Evolutionary conservation across 2,113 vertebrate genomes (phyloP), one percentile per base, ranked within the genome.

Genomic region (Dasypus novemcinctus): DNA sequence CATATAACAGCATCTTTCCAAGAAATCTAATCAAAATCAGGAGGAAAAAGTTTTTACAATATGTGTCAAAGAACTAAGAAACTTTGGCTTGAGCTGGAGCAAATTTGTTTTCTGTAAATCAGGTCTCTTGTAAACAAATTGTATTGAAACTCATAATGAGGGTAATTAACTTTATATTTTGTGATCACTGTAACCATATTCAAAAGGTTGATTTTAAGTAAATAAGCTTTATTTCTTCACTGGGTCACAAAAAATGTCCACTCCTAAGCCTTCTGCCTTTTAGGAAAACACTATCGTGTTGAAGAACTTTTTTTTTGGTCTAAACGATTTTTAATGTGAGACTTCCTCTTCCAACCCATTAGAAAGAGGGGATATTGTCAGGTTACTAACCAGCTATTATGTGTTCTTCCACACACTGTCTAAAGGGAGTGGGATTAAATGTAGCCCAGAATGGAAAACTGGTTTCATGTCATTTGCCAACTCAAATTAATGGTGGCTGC

Each of bases 21-120:
- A 89, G 57, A 43, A 69, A 75, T 41, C 6, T 81, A 91, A 93
- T 91, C 27, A 85, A 93, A 81, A 85, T 75, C 18, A 78, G 21
- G 41, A 21, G 25, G 23, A 20, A 31, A 71, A 64, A 1, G 1
- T 17, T 81, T 59, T 46, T 71, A 15, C 82, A 41, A 66, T 61
- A 11, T 57, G 59, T 54, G 5, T 6, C 64, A 71, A 86, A 80
- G 17, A 93, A 88, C 23, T 88, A 92, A 88, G 31, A 87, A 54
- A 92, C 31, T 64, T 66, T 78, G 31, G 7, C 27, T 85, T 88
- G 41, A 88, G 85, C 17, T 41, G 59, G 85, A 90, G 18, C 83
- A 10, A 90, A 46, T 81, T 81, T n/a, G 64, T 72, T 90, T 79
- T 84, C 52, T 29, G 10, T 84, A 87, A 72, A 33, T 61, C 1